Evolutionary conservation across 2,113 vertebrate species (phyloP).

Genomic region (Pelmatolapia mariae): DNA sequence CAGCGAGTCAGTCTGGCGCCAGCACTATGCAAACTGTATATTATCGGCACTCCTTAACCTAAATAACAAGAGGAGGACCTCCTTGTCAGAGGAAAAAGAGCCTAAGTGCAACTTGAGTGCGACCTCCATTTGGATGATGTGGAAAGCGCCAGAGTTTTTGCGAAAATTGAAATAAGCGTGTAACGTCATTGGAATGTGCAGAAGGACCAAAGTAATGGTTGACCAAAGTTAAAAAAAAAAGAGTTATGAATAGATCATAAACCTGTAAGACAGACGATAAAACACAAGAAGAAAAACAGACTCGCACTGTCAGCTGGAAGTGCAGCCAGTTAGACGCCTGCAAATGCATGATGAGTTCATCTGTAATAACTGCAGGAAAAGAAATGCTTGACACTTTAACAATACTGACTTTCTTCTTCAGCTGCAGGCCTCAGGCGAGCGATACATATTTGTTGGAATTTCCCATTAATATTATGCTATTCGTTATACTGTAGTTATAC

Average conservation of each 20-base stretch:
- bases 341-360: not conserved
- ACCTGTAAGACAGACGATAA: not conserved
- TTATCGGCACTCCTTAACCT: slow-evolving; percentile 89
- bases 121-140: slow-evolving; percentile 75
- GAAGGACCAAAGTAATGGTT: not conserved
- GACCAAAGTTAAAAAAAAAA: not conserved
- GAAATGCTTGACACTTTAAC: not conserved
- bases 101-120: slow-evolving; percentile 75
- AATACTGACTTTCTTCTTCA: not conserved
- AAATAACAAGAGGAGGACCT: slow-evolving; percentile 77
- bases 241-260: not conserved
- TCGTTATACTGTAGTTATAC: not conserved
- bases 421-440: not conserved
- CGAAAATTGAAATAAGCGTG: slow-evolving; percentile 22
- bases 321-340: not conserved
- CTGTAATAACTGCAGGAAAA: not conserved
- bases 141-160: slow-evolving; percentile 33
- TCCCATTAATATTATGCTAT: not conserved
- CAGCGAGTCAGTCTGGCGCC: slow-evolving; percentile 87
- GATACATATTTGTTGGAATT: not conserved
- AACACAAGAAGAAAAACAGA: not conserved
- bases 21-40: slow-evolving; percentile 86
- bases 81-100: slow-evolving; percentile 64
- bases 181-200: slow-evolving; percentile 43
- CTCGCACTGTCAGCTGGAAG: not conserved